phyloP scores from a whole-genome alignment of 30 jellyfish, hydroid and myxozoan species.

The Aurelia sp. region DNA sequence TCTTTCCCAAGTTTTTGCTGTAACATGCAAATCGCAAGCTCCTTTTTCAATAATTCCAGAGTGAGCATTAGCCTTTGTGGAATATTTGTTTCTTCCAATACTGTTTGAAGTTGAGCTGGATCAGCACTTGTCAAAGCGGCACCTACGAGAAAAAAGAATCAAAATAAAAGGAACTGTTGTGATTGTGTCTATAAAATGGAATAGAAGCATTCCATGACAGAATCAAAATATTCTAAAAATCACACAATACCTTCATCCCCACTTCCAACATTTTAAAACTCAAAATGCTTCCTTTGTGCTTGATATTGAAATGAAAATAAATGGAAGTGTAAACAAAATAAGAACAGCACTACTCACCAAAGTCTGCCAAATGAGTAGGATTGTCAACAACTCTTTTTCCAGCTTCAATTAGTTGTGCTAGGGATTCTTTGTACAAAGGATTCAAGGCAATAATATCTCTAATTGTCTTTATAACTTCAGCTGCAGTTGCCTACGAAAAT shows the following conservation, averaged over 20 bases:
- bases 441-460: slow-evolving; percentile 92
- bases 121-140: slow-evolving; percentile 99
- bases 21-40: slow-evolving; percentile 84
- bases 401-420: slow-evolving; percentile 92
- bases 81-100: slow-evolving; percentile 78
- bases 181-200: too few species aligned
- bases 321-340: neutral
- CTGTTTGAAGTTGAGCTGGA: slow-evolving; percentile 92
- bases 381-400: slow-evolving; percentile 95
- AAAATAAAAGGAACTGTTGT: too few species aligned
- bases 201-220: too few species aligned
- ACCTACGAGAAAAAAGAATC: slow-evolving; percentile 45
- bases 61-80: slow-evolving; percentile 88
- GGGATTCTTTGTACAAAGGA: slow-evolving; percentile 89
- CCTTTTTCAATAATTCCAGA: slow-evolving; percentile 87
- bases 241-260: too few species aligned
- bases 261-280: too few species aligned
- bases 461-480: slow-evolving; percentile 93
- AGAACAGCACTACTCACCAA: slow-evolving; percentile 60
- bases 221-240: too few species aligned
- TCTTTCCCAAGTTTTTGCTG: slow-evolving; percentile 94
- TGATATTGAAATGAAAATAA: neutral
- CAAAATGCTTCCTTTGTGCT: too few species aligned
- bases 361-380: slow-evolving; percentile 94
- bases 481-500: slow-evolving; percentile 81